Conservation (phyloP, 2,113 vertebrate genomes). For the Bambusicola thoracicus region DNA sequence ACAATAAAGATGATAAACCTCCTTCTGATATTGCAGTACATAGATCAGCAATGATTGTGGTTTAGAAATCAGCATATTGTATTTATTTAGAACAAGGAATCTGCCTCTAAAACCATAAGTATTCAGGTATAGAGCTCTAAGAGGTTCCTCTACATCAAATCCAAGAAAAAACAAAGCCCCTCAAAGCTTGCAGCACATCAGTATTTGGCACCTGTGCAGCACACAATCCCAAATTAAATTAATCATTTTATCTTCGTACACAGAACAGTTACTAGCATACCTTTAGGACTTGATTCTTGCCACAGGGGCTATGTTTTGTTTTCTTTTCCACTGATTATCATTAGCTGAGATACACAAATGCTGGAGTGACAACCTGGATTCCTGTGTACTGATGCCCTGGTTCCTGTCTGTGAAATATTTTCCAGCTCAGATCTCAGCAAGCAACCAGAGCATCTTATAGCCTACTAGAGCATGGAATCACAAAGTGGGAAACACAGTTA, state of each 20-base stretch:
- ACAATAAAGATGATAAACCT: neutral
- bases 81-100: neutral
- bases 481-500: neutral
- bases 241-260: neutral
- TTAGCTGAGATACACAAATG: accelerated
- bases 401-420: neutral
- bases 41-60: neutral
- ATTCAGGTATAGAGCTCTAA: neutral
- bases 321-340: no score
- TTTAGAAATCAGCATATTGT: neutral
- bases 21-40: neutral
- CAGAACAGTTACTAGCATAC: neutral
- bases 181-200: neutral
- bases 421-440: neutral
- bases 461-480: neutral
- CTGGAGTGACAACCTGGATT: accelerated
- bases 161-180: accelerated
- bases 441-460: neutral
- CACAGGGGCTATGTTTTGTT: neutral
- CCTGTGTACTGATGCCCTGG: neutral
- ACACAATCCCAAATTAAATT: neutral
- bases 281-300: neutral
- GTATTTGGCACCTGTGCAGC: neutral
- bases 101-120: neutral
- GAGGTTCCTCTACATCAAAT: neutral